Evolutionary conservation across 2,797 vertebrate genomes (phyloP).

Genomic region (Acanthornis magna): DNA sequence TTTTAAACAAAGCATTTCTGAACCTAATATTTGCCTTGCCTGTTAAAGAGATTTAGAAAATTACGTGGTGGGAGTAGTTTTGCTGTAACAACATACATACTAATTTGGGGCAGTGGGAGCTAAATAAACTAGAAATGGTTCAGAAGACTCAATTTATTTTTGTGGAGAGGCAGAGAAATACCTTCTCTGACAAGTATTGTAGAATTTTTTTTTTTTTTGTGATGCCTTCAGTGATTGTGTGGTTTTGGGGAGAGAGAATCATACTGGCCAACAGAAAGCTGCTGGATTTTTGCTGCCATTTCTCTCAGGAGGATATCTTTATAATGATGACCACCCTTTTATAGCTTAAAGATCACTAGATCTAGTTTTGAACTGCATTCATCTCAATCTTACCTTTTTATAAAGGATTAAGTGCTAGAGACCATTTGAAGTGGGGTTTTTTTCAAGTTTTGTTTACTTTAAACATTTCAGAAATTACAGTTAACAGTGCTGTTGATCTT

Average conservation of each 20-base stretch:
- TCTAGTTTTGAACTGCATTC: background rate
- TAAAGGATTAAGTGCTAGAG: background rate
- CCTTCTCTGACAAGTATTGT: background rate
- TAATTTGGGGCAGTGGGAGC: background rate
- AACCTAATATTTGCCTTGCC: background rate
- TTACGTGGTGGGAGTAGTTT: background rate
- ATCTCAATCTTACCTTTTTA: background rate
- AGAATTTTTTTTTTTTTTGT: background rate
- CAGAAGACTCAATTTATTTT: background rate
- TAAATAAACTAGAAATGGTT: background rate
- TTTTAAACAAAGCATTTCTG: slow-evolving; percentile 32
- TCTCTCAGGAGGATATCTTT: background rate
- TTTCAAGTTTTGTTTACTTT: background rate
- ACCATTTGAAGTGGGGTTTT: background rate
- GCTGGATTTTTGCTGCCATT: background rate
- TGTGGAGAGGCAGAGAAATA: background rate
- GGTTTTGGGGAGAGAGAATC: background rate
- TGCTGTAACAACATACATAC: background rate
- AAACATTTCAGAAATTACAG: background rate
- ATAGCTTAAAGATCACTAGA: background rate
- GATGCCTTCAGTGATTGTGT: background rate
- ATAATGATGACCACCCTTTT: background rate
- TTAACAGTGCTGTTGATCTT: background rate
- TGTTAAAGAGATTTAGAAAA: slow-evolving; percentile 10
- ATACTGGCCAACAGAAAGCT: background rate